A percentile compares a stretch with the other conserved stretches of the same genome.
These are phyloP conservation scores for Iguana delicatissima DNA, from an alignment of 2,797 vertebrate genomes.

Conservation along the genomic window DNA sequence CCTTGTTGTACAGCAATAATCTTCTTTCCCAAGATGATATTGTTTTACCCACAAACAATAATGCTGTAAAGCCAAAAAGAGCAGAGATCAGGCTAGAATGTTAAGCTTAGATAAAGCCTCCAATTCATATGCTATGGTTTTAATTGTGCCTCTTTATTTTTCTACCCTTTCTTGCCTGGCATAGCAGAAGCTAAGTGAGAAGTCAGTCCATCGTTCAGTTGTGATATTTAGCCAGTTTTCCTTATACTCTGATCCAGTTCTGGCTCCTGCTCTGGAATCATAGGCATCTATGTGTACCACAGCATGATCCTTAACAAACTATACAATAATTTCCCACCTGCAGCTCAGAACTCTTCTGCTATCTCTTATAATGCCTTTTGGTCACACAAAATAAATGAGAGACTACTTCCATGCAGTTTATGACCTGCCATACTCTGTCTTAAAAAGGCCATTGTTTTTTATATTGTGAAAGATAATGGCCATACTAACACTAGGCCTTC, in stretches of 20 bases:
- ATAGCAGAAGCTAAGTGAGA: constrained; percentile 43
- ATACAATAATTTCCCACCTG: neutral
- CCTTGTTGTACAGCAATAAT: constrained; percentile 56
- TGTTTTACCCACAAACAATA: constrained; percentile 51
- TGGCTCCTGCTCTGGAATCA: neutral
- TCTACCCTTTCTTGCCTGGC: constrained; percentile 28
- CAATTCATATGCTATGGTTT: constrained; percentile 24
- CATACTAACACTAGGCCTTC: neutral
- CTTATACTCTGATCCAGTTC: neutral
- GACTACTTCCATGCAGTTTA: neutral
- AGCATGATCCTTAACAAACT: neutral
- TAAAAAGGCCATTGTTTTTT: neutral
- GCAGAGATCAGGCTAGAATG: constrained; percentile 27
- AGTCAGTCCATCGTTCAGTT: constrained; percentile 25
- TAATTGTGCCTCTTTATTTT: constrained; percentile 31
- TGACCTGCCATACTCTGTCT: neutral
- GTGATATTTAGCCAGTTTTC: neutral
- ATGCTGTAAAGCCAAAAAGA: constrained; percentile 26
- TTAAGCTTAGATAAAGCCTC: constrained; percentile 48
- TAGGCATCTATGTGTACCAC: neutral
- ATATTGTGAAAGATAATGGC: no score
- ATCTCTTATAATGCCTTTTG: neutral
- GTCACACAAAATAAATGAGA: neutral
- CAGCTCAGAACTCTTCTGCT: neutral
- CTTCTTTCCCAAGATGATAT: constrained; percentile 45